Percentiles rank a stretch among this genome's conserved stretches.
Evolutionary conservation across 2,888 invertebrate genomes (phyloP).

Genomic region (Torymus auratus): DNA sequence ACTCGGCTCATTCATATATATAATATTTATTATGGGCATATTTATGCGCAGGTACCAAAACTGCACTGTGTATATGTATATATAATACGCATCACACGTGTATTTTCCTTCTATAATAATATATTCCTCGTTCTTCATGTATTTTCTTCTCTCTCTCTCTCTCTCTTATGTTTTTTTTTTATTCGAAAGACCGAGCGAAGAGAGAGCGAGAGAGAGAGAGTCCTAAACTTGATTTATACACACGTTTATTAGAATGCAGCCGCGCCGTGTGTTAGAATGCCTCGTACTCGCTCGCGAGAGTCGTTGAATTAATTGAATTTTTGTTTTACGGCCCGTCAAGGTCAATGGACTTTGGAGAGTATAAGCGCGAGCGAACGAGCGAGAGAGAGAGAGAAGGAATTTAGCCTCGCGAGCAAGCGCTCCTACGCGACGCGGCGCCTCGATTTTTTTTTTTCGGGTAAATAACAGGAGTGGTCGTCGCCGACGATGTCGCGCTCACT

Average conservation of each 20-base stretch:
- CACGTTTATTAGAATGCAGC: slow-evolving; percentile 20
- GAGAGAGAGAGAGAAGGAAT: slow-evolving; percentile 29
- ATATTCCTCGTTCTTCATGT: background rate
- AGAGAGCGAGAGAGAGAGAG: too few relatives aligned
- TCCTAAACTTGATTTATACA: slow-evolving; percentile 18
- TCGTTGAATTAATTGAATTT: slow-evolving; percentile 46
- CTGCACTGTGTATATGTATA: too few relatives aligned
- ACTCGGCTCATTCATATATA: too few relatives aligned
- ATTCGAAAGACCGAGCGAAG: too few relatives aligned
- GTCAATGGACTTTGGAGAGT: slow-evolving; percentile 48
- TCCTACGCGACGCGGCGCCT: background rate
- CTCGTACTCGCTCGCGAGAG: background rate
- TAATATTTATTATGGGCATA: too few relatives aligned
- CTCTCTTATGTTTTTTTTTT: background rate
- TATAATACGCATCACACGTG: too few relatives aligned
- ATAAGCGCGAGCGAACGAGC: too few relatives aligned
- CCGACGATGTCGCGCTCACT: too few relatives aligned
- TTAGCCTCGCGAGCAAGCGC: slow-evolving; percentile 14
- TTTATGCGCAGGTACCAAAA: too few relatives aligned
- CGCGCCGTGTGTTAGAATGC: slow-evolving; percentile 20
- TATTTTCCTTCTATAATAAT: too few relatives aligned
- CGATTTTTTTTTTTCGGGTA: background rate
- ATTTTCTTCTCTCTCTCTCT: background rate
- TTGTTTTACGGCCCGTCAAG: slow-evolving; percentile 41
- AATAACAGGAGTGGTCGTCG: background rate